Conservation (phyloP, 2,113 vertebrate species). For the Regulus satrapa region DNA sequence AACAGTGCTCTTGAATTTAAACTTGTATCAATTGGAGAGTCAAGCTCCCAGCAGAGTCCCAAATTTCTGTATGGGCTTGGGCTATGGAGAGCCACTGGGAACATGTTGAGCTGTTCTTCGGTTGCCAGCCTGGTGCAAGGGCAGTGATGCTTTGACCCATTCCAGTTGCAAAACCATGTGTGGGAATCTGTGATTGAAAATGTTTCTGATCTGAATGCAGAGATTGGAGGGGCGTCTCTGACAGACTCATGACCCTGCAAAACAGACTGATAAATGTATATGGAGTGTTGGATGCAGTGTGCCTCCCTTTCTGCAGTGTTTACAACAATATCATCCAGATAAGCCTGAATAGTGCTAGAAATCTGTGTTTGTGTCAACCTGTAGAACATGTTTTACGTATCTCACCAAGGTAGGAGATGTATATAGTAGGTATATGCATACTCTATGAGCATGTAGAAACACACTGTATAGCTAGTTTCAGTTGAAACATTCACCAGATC, state of each 20-base stretch:
- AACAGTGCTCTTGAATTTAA: background rate
- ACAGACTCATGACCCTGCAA: background rate
- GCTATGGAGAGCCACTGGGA: background rate
- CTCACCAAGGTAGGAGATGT: too few relatives aligned
- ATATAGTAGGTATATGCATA: too few relatives aligned
- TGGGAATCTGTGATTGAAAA: background rate
- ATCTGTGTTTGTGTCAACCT: background rate
- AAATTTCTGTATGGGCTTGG: fast-evolving
- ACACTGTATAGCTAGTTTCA: background rate
- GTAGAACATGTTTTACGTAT: fast-evolving
- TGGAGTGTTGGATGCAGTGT: background rate
- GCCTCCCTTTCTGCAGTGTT: background rate
- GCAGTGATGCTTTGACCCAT: background rate
- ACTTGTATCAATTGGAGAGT: background rate
- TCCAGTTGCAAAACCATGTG: background rate
- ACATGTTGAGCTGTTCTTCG: fast-evolving
- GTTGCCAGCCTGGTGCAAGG: background rate
- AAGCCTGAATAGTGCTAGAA: background rate
- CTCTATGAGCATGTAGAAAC: background rate
- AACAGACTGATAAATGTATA: background rate
- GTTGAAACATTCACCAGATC: background rate
- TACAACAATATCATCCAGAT: background rate
- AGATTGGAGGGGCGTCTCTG: background rate
- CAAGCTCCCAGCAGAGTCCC: background rate
- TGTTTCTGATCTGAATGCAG: background rate